Percentiles rank a stretch among this genome's conserved stretches.
These are phyloP conservation scores for Gymnocephalus cernua DNA, from an alignment of 2,113 vertebrate species.

Conservation along the genomic window DNA sequence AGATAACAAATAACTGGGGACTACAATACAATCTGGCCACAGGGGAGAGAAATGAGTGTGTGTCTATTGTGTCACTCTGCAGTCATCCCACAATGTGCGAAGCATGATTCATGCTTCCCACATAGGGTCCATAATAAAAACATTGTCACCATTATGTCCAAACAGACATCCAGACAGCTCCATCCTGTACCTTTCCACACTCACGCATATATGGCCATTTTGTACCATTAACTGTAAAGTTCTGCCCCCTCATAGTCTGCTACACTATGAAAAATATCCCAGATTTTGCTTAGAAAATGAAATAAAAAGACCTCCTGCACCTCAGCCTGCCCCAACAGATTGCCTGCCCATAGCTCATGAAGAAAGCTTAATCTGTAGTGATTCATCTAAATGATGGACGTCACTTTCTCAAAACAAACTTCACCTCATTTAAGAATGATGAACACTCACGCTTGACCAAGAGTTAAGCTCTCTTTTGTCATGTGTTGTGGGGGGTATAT, in stretches of 20 bases:
- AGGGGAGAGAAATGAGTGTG: conserved; percentile 7
- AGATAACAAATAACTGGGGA: conserved; percentile 32
- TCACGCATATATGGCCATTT: neutral
- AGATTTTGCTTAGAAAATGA: neutral
- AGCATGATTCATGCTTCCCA: conserved; percentile 50
- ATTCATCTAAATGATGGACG: conserved; percentile 43
- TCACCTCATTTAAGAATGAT: conserved; percentile 44
- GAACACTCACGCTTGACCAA: conserved; percentile 8
- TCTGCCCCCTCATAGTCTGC: neutral
- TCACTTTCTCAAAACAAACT: conserved; percentile 32
- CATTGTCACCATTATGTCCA: conserved; percentile 17
- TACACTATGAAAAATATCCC: neutral
- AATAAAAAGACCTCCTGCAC: too few species aligned
- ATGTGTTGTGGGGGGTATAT: too few species aligned
- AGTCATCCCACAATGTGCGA: conserved; percentile 20
- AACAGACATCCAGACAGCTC: conserved; percentile 28
- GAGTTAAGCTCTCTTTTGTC: conserved; percentile 16
- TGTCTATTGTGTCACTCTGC: conserved; percentile 28
- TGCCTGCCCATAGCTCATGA: too few species aligned
- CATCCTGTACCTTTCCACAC: conserved; percentile 8
- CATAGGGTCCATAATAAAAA: conserved; percentile 8
- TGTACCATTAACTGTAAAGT: neutral
- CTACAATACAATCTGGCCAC: conserved; percentile 38
- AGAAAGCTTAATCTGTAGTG: conserved; percentile 16
- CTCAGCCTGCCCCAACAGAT: too few species aligned